These are phyloP conservation scores for Hephaestus fuliginosus DNA, from an alignment of 2,797 vertebrate genomes.

Conservation along the genomic window DNA sequence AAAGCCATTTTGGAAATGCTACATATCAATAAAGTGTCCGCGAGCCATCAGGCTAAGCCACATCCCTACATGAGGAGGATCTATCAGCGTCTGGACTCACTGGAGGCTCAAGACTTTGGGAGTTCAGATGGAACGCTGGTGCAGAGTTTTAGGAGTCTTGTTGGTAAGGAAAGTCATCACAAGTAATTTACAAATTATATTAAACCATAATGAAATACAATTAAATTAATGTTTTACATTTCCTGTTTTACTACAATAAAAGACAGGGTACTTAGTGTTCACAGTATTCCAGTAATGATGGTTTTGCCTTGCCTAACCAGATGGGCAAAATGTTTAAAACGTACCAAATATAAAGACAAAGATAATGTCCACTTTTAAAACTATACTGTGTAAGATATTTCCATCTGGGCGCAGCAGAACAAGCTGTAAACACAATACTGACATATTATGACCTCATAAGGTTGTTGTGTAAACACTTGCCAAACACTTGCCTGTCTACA, in stretches of 20 bases:
- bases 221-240: neutral
- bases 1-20: constrained; percentile 86
- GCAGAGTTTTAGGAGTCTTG: constrained; percentile 82
- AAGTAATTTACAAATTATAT: neutral
- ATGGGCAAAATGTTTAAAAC: neutral
- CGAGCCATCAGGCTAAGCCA: constrained; percentile 73
- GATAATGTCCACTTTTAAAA: neutral
- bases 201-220: neutral
- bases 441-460: neutral
- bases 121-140: constrained; percentile 81
- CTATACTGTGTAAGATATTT: neutral
- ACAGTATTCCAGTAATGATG: neutral
- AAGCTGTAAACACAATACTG: neutral
- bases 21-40: constrained; percentile 83
- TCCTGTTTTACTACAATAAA: neutral
- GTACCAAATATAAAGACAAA: neutral
- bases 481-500: neutral
- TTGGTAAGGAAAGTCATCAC: constrained; percentile 60
- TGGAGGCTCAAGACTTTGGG: constrained; percentile 69
- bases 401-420: neutral
- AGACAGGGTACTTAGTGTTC: neutral
- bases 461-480: neutral
- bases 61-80: constrained; percentile 86
- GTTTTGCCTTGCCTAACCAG: neutral
- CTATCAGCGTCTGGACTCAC: constrained; percentile 75